Conservation (phyloP, 30 jellyfish, hydroid and myxozoan species). For the Sanderia malayensis region DNA sequence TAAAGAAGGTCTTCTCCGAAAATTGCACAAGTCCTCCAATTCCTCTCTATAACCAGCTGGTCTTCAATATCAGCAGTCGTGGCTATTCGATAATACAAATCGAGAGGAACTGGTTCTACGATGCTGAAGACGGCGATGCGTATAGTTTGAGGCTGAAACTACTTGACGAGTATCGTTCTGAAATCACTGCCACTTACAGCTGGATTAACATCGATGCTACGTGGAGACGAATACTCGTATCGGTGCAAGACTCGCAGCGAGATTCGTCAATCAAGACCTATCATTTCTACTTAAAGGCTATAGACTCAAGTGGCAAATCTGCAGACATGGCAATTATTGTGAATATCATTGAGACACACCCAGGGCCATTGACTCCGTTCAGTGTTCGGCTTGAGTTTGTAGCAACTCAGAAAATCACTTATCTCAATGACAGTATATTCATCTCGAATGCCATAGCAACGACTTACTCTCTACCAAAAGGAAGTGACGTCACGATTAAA, state of each 20-base stretch:
- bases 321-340: conserved; percentile 6
- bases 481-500: conserved; percentile 20
- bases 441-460: conserved; percentile 34
- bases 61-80: conserved; percentile 26
- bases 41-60: conserved; percentile 10
- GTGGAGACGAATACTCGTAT: conserved; percentile 29
- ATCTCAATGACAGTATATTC: conserved; percentile 18
- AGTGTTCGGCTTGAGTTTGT: conserved; percentile 20
- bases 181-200: conserved; percentile 14
- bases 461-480: conserved; percentile 24
- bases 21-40: conserved; percentile 64
- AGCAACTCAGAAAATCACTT: neutral
- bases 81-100: conserved; percentile 40
- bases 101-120: conserved; percentile 53
- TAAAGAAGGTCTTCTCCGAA: conserved; percentile 32
- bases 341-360: neutral
- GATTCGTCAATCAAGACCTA: neutral
- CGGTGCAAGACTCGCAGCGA: conserved; percentile 56
- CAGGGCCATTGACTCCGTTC: conserved; percentile 8
- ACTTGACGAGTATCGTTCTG: neutral
- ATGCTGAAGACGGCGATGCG: conserved; percentile 73
- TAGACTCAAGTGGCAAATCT: conserved; percentile 57
- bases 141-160: conserved; percentile 19
- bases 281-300: conserved; percentile 50
- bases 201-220: conserved; percentile 51